Evolutionary conservation across 2,113 vertebrate species (phyloP).

Genomic region (Muntiacus muntjak): DNA sequence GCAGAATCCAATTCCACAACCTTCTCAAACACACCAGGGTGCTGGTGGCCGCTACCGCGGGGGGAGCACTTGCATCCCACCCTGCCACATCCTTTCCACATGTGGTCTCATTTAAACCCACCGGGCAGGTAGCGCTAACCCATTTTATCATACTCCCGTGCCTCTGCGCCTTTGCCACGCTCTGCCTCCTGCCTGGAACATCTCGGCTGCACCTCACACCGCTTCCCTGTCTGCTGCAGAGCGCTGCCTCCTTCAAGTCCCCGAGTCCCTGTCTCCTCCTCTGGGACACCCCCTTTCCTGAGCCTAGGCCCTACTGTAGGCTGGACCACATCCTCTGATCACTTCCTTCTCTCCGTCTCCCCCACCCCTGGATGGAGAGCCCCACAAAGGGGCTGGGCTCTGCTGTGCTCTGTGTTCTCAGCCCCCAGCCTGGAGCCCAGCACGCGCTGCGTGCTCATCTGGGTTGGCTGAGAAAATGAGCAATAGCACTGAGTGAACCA

Average conservation of each 20-base stretch:
- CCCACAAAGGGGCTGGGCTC: not conserved
- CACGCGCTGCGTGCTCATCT: not conserved
- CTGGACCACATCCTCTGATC: too few species aligned
- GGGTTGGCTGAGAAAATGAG: not conserved
- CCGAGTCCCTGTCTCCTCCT: too few species aligned
- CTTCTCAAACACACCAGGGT: not conserved
- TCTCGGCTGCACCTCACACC: not conserved
- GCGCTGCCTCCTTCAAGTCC: not conserved
- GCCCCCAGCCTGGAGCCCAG: not conserved
- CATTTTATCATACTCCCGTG: not conserved
- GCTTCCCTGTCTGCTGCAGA: not conserved
- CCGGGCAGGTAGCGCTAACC: accelerated
- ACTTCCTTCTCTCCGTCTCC: not conserved
- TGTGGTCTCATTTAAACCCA: not conserved
- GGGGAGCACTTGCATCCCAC: not conserved
- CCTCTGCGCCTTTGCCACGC: not conserved
- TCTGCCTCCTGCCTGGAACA: not conserved
- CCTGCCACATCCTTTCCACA: too few species aligned
- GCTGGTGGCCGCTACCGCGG: accelerated
- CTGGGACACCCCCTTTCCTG: not conserved
- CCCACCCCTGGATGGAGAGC: not conserved
- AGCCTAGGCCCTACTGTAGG: not conserved
- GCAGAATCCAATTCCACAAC: not conserved
- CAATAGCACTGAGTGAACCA: not conserved
- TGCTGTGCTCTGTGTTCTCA: not conserved